phyloP scores from a whole-genome alignment of 2,797 vertebrate genomes.

The Anguilla anguilla region DNA sequence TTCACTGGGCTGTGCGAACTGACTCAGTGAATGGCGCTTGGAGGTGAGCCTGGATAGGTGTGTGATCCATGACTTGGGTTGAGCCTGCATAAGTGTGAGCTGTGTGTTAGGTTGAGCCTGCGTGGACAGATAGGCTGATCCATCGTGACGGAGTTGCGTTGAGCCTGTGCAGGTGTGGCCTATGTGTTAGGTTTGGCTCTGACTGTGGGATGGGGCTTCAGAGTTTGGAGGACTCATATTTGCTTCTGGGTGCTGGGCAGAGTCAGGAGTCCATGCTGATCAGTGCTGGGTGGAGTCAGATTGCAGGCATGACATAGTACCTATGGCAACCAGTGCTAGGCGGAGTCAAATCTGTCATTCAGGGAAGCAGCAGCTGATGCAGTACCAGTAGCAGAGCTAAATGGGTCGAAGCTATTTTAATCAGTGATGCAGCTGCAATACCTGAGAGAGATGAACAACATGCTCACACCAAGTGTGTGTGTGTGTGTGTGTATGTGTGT shows the following conservation, averaged over 20 bases:
- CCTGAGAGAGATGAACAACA: conserved; percentile 20
- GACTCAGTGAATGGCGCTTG: not conserved
- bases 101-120: not conserved
- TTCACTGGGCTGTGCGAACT: not conserved
- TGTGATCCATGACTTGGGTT: not conserved
- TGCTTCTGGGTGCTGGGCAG: not conserved
- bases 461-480: not conserved
- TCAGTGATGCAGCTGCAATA: conserved; percentile 30
- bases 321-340: not conserved
- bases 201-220: not conserved
- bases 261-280: not conserved
- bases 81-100: not conserved
- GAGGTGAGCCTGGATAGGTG: not conserved
- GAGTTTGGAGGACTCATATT: not conserved
- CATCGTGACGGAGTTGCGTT: not conserved
- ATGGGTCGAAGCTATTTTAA: conserved; percentile 37
- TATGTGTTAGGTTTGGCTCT: not conserved
- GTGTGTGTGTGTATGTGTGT: not conserved
- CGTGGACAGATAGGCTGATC: not conserved
- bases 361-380: not conserved
- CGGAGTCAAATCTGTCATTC: not conserved
- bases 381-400: conserved; percentile 18
- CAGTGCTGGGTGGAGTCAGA: not conserved
- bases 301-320: not conserved
- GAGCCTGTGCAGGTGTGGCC: not conserved